These are phyloP conservation scores for Alsophila aescularia DNA, from an alignment of 2,888 invertebrate genomes.

Conservation along the genomic window DNA sequence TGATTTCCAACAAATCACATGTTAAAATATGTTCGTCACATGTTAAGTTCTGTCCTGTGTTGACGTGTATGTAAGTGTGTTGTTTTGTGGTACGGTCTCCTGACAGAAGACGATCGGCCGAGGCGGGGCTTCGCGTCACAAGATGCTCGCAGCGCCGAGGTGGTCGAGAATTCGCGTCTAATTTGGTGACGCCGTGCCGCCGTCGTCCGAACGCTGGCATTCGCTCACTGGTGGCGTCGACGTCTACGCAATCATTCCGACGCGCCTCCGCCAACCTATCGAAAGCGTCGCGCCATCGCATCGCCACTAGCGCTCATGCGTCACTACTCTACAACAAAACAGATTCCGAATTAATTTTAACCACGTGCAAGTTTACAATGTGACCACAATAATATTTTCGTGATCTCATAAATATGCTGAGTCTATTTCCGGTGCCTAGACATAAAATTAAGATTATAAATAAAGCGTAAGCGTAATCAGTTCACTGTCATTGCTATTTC, in stretches of 20 bases:
- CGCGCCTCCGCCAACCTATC: conserved; percentile 41
- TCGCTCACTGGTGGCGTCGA: conserved; percentile 33
- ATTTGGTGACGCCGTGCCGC: conserved; percentile 83
- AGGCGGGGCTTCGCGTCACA: conserved; percentile 76
- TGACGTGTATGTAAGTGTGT: conserved; percentile 50
- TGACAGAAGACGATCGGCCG: conserved; percentile 46
- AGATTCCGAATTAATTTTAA: conserved; percentile 32
- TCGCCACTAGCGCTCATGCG: conserved; percentile 40
- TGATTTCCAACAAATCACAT: conserved; percentile 10
- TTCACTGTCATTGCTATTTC: conserved; percentile 23
- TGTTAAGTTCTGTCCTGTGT: conserved; percentile 46
- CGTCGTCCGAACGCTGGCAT: conserved; percentile 32
- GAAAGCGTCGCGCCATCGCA: conserved; percentile 29
- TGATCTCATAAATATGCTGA: conserved; percentile 11
- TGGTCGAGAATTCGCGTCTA: conserved; percentile 67
- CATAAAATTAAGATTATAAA: conserved; percentile 18
- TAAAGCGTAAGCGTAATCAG: conserved; percentile 28
- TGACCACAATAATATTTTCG: conserved; percentile 39
- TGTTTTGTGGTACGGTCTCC: conserved; percentile 59
- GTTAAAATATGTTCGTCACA: conserved; percentile 2
- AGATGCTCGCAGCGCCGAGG: conserved; percentile 55
- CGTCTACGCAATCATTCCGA: conserved; percentile 56
- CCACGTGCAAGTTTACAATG: conserved; percentile 50
- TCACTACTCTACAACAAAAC: conserved; percentile 45
- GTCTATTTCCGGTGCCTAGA: conserved; percentile 7